These are phyloP conservation scores for Phalacrocorax aristotelis DNA, from an alignment of 2,113 vertebrate genomes.

Conservation along the genomic window DNA sequence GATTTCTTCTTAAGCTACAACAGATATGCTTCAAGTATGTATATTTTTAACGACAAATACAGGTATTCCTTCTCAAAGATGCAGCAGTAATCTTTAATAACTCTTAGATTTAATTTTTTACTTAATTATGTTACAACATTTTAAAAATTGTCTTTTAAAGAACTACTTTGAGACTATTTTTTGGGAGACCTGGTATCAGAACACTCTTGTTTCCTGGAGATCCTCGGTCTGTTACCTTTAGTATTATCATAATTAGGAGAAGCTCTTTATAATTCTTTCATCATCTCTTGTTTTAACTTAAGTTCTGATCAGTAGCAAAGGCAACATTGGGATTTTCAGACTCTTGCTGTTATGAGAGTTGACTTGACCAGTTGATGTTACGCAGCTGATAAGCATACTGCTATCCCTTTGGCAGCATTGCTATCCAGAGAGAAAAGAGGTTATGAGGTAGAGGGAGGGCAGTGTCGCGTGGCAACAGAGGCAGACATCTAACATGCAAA, in stretches of 20 bases:
- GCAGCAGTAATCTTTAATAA: background rate
- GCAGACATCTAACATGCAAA: background rate
- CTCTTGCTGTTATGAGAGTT: background rate
- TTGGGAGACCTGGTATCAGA: background rate
- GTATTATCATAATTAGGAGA: background rate
- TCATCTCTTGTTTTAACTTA: background rate
- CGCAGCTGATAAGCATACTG: background rate
- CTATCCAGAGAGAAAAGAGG: background rate
- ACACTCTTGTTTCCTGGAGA: background rate
- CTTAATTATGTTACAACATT: background rate
- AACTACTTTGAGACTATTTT: background rate
- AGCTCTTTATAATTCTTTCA: background rate
- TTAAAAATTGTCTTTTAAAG: background rate
- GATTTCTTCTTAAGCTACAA: background rate
- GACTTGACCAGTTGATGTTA: background rate
- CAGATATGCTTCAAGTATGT: background rate
- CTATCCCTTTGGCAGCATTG: background rate
- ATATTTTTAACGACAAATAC: background rate
- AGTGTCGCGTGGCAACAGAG: background rate
- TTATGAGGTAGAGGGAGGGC: background rate
- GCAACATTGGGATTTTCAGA: background rate
- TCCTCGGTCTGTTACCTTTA: background rate
- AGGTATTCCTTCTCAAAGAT: background rate
- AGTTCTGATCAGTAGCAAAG: background rate
- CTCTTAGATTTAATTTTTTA: background rate